Conservation (phyloP, 2,797 vertebrate species). For the Lutjanus argentimaculatus region DNA sequence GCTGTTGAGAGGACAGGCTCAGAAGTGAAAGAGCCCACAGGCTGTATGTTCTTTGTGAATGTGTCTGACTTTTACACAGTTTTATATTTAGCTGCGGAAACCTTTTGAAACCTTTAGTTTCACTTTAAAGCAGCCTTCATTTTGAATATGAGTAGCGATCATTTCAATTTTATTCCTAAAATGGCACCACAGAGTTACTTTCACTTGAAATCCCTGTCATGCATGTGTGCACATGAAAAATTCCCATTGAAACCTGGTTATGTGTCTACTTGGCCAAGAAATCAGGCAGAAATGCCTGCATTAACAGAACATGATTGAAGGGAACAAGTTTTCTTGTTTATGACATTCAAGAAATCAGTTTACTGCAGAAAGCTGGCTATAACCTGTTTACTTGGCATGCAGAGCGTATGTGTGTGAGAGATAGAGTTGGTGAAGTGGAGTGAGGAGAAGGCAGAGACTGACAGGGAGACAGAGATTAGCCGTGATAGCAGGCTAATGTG, state of each 20-base stretch:
- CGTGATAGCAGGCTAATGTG: conserved; percentile 72
- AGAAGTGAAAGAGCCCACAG: not conserved
- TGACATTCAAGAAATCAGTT: not conserved
- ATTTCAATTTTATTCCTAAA: not conserved
- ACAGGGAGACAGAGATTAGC: conserved; percentile 71
- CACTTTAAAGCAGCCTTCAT: not conserved
- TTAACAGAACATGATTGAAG: not conserved
- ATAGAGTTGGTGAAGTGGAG: conserved; percentile 28
- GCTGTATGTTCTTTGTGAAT: not conserved
- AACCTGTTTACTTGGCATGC: not conserved
- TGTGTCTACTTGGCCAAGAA: not conserved
- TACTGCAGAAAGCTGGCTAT: not conserved
- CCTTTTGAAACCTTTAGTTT: not conserved
- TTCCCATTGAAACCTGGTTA: not conserved
- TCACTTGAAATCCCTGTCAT: not conserved
- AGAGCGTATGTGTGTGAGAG: not conserved
- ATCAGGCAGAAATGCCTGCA: not conserved
- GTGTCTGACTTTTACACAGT: not conserved
- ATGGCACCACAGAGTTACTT: not conserved
- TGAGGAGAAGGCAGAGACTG: conserved; percentile 55
- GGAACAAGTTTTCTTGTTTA: not conserved
- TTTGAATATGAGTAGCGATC: not conserved
- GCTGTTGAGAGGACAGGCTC: not conserved
- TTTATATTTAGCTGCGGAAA: not conserved
- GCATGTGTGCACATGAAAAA: too few species aligned